A percentile compares a stretch with the other conserved stretches of the same genome.
Conservation (phyloP, 1,140 invertebrate species). For the Brachionus koreanus region DNA sequence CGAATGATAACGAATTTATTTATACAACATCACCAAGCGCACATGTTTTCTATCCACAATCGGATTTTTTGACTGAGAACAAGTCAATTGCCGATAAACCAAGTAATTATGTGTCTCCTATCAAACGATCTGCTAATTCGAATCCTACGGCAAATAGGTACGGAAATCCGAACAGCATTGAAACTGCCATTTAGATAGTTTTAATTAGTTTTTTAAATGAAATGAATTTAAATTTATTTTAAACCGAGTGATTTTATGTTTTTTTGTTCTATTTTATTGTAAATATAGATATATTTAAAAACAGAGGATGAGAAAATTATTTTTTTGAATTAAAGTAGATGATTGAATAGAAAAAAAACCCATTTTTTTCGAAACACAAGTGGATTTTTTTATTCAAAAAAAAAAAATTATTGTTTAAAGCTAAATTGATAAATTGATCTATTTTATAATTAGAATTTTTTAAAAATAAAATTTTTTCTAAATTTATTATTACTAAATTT, state of each 20-base stretch:
- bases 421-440: background rate
- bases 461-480: background rate
- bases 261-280: background rate
- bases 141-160: slow-evolving; percentile 10
- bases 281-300: background rate
- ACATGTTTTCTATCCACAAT: background rate
- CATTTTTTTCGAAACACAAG: background rate
- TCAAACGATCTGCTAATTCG: background rate
- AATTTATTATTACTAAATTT: too few relatives aligned
- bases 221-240: slow-evolving; percentile 22
- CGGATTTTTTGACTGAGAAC: background rate
- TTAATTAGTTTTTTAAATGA: background rate
- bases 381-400: background rate
- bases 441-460: background rate
- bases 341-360: background rate
- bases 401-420: background rate
- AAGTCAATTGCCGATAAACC: background rate
- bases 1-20: slow-evolving; percentile 32
- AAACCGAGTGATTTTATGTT: slow-evolving; percentile 16
- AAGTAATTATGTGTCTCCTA: background rate
- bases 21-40: background rate
- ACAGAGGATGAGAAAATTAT: background rate
- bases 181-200: slow-evolving; percentile 27
- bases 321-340: background rate
- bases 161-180: slow-evolving; percentile 26